Evolutionary conservation across 2,888 invertebrate genomes (phyloP).

Genomic region (Leptogaster cylindrica): DNA sequence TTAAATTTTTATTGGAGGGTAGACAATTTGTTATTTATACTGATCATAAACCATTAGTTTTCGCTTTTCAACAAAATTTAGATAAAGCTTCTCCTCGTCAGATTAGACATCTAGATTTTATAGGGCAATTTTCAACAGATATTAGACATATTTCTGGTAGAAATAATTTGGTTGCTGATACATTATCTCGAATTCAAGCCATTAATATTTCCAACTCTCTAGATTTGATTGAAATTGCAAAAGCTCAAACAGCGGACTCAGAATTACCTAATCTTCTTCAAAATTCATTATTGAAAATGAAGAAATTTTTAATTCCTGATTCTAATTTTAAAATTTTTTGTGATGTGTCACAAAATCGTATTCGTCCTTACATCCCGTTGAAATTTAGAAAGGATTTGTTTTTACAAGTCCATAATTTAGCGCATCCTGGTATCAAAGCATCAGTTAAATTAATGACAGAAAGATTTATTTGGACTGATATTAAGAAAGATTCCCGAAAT

Average conservation of each 20-base stretch:
- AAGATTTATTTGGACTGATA: neutral
- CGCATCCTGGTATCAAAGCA: neutral
- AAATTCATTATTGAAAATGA: neutral
- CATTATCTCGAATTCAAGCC: neutral
- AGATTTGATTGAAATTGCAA: neutral
- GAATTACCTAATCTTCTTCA: neutral
- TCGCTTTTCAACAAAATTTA: neutral
- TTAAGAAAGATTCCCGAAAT: neutral
- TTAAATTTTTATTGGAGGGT: too few species aligned
- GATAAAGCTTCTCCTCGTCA: neutral
- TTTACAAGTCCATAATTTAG: too few species aligned
- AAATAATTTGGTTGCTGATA: neutral
- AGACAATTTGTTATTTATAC: neutral
- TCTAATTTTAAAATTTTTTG: neutral
- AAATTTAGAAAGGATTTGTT: neutral
- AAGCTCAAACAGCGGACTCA: neutral
- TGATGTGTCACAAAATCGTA: neutral
- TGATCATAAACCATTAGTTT: neutral
- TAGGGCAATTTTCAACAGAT: neutral
- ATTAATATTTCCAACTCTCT: neutral
- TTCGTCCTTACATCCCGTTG: conserved; percentile 3
- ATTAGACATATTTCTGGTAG: neutral
- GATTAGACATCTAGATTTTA: neutral
- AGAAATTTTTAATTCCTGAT: neutral
- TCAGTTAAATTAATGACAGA: neutral